Percentiles rank a stretch among this genome's conserved stretches.
These are phyloP conservation scores for Apteryx mantelli DNA, from an alignment of 2,113 vertebrate genomes.

Conservation along the genomic window DNA sequence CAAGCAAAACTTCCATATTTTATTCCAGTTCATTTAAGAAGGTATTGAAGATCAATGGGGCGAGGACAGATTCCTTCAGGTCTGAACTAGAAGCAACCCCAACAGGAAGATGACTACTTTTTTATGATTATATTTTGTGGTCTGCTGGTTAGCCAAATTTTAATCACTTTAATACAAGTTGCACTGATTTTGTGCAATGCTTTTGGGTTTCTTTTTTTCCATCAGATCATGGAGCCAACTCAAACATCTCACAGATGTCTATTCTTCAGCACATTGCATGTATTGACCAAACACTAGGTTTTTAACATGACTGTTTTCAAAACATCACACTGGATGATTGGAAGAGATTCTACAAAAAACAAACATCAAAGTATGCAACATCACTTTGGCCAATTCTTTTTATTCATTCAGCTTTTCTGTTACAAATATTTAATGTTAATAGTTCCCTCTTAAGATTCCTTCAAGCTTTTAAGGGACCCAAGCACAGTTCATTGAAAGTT, in stretches of 20 bases:
- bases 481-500: not conserved
- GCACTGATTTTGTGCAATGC: constrained; percentile 4
- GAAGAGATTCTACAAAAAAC: not conserved
- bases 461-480: not conserved
- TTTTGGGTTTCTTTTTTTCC: not conserved
- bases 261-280: not conserved
- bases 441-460: not conserved
- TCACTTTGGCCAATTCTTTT: not conserved
- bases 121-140: constrained; percentile 7
- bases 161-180: not conserved
- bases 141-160: constrained; percentile 17
- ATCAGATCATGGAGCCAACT: not conserved
- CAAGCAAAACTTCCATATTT: constrained; percentile 16
- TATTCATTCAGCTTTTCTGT: not conserved
- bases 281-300: not conserved
- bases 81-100: not conserved
- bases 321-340: not conserved
- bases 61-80: not conserved
- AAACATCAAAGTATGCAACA: rapidly evolving
- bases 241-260: not conserved
- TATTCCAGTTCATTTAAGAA: constrained; percentile 45
- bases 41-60: constrained; percentile 42
- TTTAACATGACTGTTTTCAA: not conserved
- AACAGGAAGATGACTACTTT: constrained; percentile 11
- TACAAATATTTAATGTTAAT: not conserved